A percentile compares a stretch with the other conserved stretches of the same genome.
Conservation (phyloP, 2,113 vertebrate genomes). For the Mormyrus iriodes region DNA sequence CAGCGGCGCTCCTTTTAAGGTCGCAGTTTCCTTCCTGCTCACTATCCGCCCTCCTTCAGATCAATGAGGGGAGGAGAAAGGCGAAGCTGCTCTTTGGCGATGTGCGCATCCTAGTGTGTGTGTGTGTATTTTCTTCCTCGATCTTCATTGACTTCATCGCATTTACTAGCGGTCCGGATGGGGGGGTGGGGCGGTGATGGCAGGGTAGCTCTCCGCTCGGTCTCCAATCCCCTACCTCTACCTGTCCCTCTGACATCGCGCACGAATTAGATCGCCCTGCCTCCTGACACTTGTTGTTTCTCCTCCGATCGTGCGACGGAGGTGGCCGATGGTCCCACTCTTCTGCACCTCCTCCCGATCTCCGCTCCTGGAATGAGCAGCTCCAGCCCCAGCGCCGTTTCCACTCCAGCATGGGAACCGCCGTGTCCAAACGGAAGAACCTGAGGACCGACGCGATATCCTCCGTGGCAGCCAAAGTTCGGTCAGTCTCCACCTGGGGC, state of each 20-base stretch:
- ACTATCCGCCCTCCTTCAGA: slow-evolving; percentile 21
- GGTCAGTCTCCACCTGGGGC: slow-evolving; percentile 62
- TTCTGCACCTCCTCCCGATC: not conserved
- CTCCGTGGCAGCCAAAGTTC: slow-evolving; percentile 88
- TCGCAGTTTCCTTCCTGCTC: slow-evolving; percentile 43
- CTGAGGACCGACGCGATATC: slow-evolving; percentile 86
- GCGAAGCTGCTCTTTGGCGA: slow-evolving; percentile 12
- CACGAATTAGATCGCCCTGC: not conserved
- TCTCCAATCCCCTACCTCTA: not conserved
- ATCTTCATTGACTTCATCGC: slow-evolving; percentile 4
- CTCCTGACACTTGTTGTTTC: slow-evolving; percentile 14
- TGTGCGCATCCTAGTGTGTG: not conserved
- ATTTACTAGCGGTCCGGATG: not conserved
- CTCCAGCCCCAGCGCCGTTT: slow-evolving; percentile 41
- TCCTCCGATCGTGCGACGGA: not conserved
- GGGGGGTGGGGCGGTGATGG: not conserved
- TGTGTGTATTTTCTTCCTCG: not conserved
- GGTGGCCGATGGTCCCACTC: not conserved
- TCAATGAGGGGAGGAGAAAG: slow-evolving; percentile 19
- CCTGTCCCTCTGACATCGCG: not conserved
- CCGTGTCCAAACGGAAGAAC: slow-evolving; percentile 85
- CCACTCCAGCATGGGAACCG: slow-evolving; percentile 81
- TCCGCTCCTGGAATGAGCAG: slow-evolving; percentile 52
- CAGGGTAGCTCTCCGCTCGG: not conserved
- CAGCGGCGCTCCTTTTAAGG: slow-evolving; percentile 45